phyloP scores from a whole-genome alignment of 2,888 invertebrate genomes.

The Cephus pygmeus region DNA sequence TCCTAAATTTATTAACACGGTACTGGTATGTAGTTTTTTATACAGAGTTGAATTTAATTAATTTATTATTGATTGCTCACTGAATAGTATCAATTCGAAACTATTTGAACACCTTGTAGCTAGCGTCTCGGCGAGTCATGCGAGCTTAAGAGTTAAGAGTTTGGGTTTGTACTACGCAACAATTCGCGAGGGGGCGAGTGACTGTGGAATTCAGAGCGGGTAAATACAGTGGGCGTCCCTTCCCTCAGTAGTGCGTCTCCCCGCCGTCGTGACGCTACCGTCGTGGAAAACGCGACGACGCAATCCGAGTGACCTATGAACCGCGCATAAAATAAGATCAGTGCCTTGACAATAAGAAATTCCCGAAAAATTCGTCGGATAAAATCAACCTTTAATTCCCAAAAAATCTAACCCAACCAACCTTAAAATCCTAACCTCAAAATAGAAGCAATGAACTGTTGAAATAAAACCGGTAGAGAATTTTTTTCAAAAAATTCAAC shows the following conservation, averaged over 20 bases:
- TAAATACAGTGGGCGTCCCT: constrained; percentile 54
- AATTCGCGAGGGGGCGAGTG: constrained; percentile 55
- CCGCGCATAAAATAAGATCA: constrained; percentile 12
- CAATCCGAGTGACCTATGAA: constrained; percentile 44
- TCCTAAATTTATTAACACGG: not conserved
- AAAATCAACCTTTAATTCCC: no score
- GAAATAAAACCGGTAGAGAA: no score
- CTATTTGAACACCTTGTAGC: constrained; percentile 34
- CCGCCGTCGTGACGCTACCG: not conserved
- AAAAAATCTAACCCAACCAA: no score
- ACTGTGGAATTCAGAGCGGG: constrained; percentile 56
- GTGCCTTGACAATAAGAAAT: not conserved
- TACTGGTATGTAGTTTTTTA: not conserved
- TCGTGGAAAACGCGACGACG: constrained; percentile 38
- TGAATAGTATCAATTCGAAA: not conserved
- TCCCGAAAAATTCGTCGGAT: no score
- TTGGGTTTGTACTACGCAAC: constrained; percentile 51
- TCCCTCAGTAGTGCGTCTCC: not conserved
- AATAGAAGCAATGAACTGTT: no score
- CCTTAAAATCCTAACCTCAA: no score
- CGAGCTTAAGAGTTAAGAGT: constrained; percentile 50
- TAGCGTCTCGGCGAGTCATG: constrained; percentile 35
- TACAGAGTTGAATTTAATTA: not conserved
- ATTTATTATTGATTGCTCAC: not conserved
- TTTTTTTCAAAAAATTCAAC: not conserved